phyloP scores from a whole-genome alignment of 2,888 invertebrate species.

The Stictocephala bisonia region DNA sequence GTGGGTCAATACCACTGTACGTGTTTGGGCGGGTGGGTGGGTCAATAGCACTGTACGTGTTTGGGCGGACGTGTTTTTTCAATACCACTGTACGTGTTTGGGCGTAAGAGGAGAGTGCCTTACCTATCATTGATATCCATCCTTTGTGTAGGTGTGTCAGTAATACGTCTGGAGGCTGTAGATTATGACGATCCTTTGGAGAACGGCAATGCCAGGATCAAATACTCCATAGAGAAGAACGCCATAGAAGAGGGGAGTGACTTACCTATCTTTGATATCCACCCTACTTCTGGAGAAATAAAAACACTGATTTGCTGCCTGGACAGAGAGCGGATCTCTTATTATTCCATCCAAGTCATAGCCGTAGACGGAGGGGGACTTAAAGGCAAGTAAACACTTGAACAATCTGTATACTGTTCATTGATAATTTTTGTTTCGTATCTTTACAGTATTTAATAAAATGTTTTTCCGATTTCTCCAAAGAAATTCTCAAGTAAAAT shows the following conservation, averaged over 20 bases:
- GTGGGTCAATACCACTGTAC: no score
- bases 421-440: no score
- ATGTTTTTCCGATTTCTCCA: no score
- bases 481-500: no score
- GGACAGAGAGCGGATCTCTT: slow-evolving; percentile 92
- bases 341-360: slow-evolving; percentile 96
- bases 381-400: slow-evolving; percentile 76
- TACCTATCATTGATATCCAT: no score
- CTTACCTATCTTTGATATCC: slow-evolving; percentile 95
- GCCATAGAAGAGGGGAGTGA: slow-evolving; percentile 97
- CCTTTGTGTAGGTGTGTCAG: slow-evolving; percentile 81
- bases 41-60: no score
- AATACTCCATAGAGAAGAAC: slow-evolving; percentile 96
- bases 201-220: slow-evolving; percentile 92
- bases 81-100: no score
- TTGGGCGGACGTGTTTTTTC: no score
- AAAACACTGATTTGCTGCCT: slow-evolving; percentile 96
- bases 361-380: slow-evolving; percentile 95
- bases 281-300: slow-evolving; percentile 94
- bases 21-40: no score
- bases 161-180: slow-evolving; percentile 97
- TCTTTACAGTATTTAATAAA: no score
- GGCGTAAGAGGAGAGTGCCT: no score
- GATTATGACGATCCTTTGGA: slow-evolving; percentile 97
- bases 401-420: no score